Percentiles rank a stretch among this genome's conserved stretches.
phyloP scores from a whole-genome alignment of 2,888 invertebrate genomes.

The Drosophila borealis region DNA sequence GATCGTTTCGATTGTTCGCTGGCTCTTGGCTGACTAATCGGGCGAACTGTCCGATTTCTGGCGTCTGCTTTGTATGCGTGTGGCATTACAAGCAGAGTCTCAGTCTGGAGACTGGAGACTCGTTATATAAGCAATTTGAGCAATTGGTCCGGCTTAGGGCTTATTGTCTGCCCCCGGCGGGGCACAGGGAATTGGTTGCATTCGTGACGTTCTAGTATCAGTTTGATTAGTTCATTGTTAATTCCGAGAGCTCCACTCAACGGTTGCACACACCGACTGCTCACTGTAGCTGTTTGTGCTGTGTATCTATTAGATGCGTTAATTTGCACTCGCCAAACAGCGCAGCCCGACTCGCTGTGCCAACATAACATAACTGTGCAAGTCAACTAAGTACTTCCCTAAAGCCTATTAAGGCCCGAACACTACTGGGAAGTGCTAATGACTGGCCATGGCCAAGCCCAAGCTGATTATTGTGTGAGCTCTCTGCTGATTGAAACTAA shows the following conservation, averaged over 20 bases:
- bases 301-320: constrained; percentile 38
- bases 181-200: constrained; percentile 31
- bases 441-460: constrained; percentile 27
- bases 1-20: constrained; percentile 22
- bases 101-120: not conserved
- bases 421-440: constrained; percentile 52
- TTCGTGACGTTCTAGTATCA: constrained; percentile 41
- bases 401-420: constrained; percentile 44
- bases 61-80: constrained; percentile 45
- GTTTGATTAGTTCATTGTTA: constrained; percentile 31
- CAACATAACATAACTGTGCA: constrained; percentile 34
- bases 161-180: too few relatives aligned
- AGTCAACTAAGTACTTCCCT: constrained; percentile 46
- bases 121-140: constrained; percentile 33
- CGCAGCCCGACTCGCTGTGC: constrained; percentile 1
- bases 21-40: constrained; percentile 49
- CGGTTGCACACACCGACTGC: constrained; percentile 7
- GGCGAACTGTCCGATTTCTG: constrained; percentile 41
- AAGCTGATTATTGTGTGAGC: not conserved
- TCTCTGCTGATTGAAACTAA: constrained; percentile 7
- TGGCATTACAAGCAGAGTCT: constrained; percentile 10
- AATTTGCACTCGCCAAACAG: constrained; percentile 24
- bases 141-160: constrained; percentile 23
- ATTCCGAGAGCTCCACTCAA: constrained; percentile 1
- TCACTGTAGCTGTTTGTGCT: constrained; percentile 17